phyloP scores from a whole-genome alignment of 2,888 invertebrate species.

The Glyphotaelius pellucidus region DNA sequence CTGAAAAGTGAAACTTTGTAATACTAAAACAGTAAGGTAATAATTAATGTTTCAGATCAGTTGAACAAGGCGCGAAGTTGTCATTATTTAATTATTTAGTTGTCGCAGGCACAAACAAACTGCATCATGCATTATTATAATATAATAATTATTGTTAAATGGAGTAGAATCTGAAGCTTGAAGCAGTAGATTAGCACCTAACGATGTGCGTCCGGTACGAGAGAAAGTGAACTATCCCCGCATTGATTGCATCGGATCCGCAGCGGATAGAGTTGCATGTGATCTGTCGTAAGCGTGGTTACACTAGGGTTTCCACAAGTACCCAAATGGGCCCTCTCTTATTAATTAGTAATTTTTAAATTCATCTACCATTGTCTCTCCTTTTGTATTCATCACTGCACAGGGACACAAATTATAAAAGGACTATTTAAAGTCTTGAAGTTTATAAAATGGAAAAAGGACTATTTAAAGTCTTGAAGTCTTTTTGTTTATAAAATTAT shows the following conservation, averaged over 20 bases:
- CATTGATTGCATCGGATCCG: background rate
- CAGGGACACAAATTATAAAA: too few species aligned
- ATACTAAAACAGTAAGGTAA: background rate
- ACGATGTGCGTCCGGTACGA: constrained; percentile 23
- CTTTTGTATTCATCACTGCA: background rate
- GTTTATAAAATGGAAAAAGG: too few species aligned
- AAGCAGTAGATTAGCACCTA: background rate
- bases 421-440: too few species aligned
- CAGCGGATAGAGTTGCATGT: constrained; percentile 11
- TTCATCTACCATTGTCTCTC: background rate
- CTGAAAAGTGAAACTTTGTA: background rate
- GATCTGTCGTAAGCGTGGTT: background rate
- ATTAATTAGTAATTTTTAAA: background rate
- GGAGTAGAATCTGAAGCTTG: background rate
- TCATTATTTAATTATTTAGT: background rate
- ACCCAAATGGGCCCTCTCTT: background rate
- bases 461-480: too few species aligned
- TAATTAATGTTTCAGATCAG: background rate
- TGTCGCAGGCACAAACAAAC: background rate
- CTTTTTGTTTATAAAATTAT: too few species aligned
- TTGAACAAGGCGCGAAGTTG: background rate
- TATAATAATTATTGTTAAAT: background rate
- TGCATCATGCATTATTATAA: background rate
- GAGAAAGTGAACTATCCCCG: constrained; percentile 17
- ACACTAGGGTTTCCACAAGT: background rate